These are phyloP conservation scores for Sphenopsis melanotis DNA, from an alignment of 2,797 vertebrate species.

Conservation along the genomic window DNA sequence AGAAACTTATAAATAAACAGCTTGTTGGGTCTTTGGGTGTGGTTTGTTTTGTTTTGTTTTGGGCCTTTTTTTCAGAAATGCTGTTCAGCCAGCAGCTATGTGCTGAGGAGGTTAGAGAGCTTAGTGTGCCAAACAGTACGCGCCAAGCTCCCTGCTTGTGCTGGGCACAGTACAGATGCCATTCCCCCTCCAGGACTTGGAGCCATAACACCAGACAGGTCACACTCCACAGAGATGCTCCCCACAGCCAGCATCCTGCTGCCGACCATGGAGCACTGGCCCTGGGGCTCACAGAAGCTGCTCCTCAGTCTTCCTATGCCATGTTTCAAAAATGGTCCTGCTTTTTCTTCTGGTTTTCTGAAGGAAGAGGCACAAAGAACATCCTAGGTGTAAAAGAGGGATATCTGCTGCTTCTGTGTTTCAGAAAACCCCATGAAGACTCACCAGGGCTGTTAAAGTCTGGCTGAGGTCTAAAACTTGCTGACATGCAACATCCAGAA, in stretches of 20 bases:
- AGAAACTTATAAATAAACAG: neutral
- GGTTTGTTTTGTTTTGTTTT: neutral
- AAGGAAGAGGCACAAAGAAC: neutral
- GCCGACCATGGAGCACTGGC: rapidly evolving
- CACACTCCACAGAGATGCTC: neutral
- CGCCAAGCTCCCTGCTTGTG: rapidly evolving
- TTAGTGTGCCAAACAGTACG: neutral
- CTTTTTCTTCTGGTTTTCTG: neutral
- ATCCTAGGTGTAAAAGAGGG: neutral
- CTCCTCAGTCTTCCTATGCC: neutral
- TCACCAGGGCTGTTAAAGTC: neutral
- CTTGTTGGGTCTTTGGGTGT: neutral
- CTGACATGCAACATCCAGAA: neutral
- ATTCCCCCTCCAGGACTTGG: too few species aligned
- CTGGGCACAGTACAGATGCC: neutral
- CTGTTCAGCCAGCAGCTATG: neutral
- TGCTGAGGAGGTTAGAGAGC: neutral
- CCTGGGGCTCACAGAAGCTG: neutral
- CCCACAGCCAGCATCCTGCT: neutral
- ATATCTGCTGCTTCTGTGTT: neutral
- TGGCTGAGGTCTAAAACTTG: neutral
- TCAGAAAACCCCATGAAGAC: neutral
- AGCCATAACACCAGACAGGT: neutral
- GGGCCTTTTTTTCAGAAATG: neutral
- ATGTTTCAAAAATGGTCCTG: neutral